These are phyloP conservation scores for Paramormyrops hopkinsi DNA, from an alignment of 2,797 vertebrate species.

Conservation along the genomic window DNA sequence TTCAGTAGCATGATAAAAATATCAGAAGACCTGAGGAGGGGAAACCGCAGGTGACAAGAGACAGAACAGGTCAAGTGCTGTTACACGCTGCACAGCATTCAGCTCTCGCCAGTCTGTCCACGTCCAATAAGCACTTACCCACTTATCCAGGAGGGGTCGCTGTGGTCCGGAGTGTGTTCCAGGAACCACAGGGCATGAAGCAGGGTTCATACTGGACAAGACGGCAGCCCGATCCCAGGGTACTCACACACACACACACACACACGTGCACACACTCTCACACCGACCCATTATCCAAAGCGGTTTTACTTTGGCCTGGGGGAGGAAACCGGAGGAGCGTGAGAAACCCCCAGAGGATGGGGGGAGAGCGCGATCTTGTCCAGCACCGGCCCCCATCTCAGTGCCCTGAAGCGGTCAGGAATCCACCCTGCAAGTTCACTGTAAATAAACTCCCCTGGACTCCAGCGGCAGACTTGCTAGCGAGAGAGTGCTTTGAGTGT, in stretches of 20 bases:
- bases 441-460: neutral
- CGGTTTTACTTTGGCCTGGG: neutral
- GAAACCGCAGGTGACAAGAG: neutral
- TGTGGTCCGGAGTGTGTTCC: neutral
- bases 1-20: neutral
- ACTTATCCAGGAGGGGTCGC: neutral
- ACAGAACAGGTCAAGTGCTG: neutral
- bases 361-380: neutral
- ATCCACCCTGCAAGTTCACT: neutral
- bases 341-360: neutral
- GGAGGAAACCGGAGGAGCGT: neutral
- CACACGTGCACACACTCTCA: neutral
- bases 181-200: neutral
- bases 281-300: neutral
- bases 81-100: neutral
- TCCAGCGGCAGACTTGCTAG: neutral
- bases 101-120: neutral
- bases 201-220: neutral
- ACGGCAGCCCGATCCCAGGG: neutral
- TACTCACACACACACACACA: neutral
- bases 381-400: neutral
- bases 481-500: neutral
- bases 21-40: neutral
- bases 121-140: neutral
- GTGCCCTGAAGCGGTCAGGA: neutral